Evolutionary conservation across 35 echinoderm and acorn worm species (phyloP).

Genomic region (Strongylocentrotus purpuratus): DNA sequence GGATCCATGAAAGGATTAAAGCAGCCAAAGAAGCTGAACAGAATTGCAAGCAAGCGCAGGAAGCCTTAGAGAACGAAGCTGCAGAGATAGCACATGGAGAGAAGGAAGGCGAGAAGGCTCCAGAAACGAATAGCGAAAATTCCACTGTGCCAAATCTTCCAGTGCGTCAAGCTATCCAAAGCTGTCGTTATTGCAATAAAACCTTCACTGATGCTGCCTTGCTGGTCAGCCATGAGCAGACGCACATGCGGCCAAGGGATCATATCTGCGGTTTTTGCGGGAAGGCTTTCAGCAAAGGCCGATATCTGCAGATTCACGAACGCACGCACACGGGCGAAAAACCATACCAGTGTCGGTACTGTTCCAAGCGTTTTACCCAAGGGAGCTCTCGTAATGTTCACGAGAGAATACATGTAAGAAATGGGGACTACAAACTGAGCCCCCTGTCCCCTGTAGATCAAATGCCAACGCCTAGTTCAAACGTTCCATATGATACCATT

Average conservation of each 20-base stretch:
- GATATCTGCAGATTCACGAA: slow-evolving; percentile 53
- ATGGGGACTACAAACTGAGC: slow-evolving; percentile 26
- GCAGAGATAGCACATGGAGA: background rate
- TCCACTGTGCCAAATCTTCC: slow-evolving; percentile 14
- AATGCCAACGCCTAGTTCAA: background rate
- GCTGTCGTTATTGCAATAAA: slow-evolving; percentile 52
- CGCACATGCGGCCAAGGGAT: slow-evolving; percentile 21
- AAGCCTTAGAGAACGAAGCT: background rate
- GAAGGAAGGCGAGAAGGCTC: background rate
- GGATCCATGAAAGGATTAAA: slow-evolving; percentile 47
- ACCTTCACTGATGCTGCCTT: slow-evolving; percentile 37
- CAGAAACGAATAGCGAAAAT: slow-evolving; percentile 29
- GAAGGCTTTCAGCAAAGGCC: slow-evolving; percentile 31
- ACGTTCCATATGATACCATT: slow-evolving; percentile 25
- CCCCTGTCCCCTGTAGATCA: slow-evolving; percentile 20
- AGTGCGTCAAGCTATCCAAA: background rate
- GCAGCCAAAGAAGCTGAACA: slow-evolving; percentile 38
- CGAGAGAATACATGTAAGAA: slow-evolving; percentile 50
- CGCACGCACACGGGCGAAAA: slow-evolving; percentile 58
- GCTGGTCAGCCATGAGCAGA: slow-evolving; percentile 29
- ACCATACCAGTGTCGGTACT: slow-evolving; percentile 67
- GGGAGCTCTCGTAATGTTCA: slow-evolving; percentile 34
- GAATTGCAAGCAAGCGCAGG: background rate
- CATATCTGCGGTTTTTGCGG: slow-evolving; percentile 55
- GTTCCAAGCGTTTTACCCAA: slow-evolving; percentile 45